These are phyloP conservation scores for Rhineura floridana DNA, from an alignment of 2,113 vertebrate species.

Conservation along the genomic window DNA sequence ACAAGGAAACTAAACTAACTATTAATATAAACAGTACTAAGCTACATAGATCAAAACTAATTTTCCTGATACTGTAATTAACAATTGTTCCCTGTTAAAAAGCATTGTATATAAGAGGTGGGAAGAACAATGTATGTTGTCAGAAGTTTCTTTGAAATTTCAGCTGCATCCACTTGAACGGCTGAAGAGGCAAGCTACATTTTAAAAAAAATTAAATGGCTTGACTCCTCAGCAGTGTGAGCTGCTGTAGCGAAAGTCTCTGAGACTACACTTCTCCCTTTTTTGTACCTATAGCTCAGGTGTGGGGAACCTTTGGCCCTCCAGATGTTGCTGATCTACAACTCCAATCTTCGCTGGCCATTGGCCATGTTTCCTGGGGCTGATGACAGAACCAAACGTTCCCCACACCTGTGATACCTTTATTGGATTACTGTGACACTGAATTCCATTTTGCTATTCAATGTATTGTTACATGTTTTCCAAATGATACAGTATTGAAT, in stretches of 20 bases:
- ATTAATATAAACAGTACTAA: not conserved
- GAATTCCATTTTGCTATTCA: not conserved
- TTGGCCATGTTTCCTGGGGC: too few species aligned
- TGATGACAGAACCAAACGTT: too few species aligned
- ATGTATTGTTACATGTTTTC: not conserved
- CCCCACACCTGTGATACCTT: not conserved
- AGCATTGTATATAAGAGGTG: not conserved
- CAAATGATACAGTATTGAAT: not conserved
- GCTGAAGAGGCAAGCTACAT: not conserved
- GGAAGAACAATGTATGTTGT: not conserved
- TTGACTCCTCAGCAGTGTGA: not conserved
- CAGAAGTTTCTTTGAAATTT: not conserved
- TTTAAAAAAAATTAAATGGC: not conserved
- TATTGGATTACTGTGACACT: not conserved
- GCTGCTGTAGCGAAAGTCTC: not conserved
- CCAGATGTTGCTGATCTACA: too few species aligned
- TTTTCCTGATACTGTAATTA: not conserved
- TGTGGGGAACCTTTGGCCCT: too few species aligned
- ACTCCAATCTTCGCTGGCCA: too few species aligned
- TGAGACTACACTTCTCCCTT: not conserved
- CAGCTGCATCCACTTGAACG: not conserved
- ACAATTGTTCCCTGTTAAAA: not conserved
- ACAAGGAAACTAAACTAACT: not conserved
- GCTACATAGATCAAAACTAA: not conserved
- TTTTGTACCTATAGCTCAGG: not conserved